A percentile compares a stretch with the other conserved stretches of the same genome.
Evolutionary conservation across 2,888 invertebrate genomes (phyloP).

Genomic region (Apodemia hepburni): DNA sequence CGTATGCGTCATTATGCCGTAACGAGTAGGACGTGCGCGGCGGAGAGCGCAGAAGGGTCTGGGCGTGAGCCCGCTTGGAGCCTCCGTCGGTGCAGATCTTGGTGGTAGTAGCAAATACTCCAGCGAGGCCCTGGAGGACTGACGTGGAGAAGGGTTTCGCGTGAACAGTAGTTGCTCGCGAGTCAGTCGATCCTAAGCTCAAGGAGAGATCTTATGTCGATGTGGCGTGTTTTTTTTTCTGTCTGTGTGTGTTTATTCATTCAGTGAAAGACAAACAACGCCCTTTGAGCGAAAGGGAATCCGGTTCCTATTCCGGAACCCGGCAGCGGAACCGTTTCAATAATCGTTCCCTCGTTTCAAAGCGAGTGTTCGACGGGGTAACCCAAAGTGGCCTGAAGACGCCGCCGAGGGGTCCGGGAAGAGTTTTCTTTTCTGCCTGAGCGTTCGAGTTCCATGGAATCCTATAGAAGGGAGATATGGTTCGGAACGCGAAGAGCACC

Average conservation of each 20-base stretch:
- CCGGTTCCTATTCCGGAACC: constrained; percentile 81
- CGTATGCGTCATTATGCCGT: constrained; percentile 63
- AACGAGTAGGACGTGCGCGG: constrained; percentile 79
- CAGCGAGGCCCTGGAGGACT: constrained; percentile 58
- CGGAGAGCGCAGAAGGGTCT: constrained; percentile 80
- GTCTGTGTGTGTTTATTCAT: neutral
- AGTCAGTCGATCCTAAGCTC: constrained; percentile 81
- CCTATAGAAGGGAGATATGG: constrained; percentile 76
- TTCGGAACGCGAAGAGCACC: constrained; percentile 60
- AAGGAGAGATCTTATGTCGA: constrained; percentile 37
- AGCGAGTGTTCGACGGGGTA: constrained; percentile 41
- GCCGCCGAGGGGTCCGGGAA: constrained; percentile 75
- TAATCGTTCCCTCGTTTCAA: constrained; percentile 55
- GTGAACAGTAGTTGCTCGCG: constrained; percentile 77
- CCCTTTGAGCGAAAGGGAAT: constrained; percentile 76
- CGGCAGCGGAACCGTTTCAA: constrained; percentile 74
- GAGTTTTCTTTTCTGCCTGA: constrained; percentile 67
- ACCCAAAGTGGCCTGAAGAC: constrained; percentile 75
- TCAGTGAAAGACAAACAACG: constrained; percentile 42
- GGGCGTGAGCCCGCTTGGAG: constrained; percentile 72
- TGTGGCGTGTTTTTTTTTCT: constrained; percentile 45
- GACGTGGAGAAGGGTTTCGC: constrained; percentile 77
- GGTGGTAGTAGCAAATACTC: constrained; percentile 87
- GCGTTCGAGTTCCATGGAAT: constrained; percentile 69
- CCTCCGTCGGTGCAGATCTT: constrained; percentile 81